phyloP scores from a whole-genome alignment of 1,140 invertebrate species.

The Goniozus legneri region DNA sequence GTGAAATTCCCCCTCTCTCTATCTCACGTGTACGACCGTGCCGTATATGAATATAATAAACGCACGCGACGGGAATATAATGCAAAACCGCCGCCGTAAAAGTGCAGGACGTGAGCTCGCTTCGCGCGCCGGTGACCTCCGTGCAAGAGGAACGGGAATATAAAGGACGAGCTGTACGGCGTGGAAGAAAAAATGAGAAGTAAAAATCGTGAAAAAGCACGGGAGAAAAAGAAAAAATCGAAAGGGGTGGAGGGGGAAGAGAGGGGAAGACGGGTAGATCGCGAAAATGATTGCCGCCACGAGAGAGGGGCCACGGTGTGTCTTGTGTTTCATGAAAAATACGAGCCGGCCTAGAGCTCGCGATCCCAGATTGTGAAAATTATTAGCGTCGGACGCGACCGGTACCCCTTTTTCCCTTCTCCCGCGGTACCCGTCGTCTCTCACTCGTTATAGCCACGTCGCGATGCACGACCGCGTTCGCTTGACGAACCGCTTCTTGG shows the following conservation, averaged over 20 bases:
- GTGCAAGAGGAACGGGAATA: constrained; percentile 14
- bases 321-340: constrained; percentile 22
- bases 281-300: constrained; percentile 9
- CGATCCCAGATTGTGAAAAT: constrained; percentile 30
- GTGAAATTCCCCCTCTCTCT: too few species aligned
- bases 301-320: constrained; percentile 1
- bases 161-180: too few species aligned
- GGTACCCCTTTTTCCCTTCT: too few species aligned
- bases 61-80: constrained; percentile 16
- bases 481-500: too few species aligned
- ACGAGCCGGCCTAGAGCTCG: constrained; percentile 20
- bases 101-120: background rate
- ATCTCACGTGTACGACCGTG: constrained; percentile 13
- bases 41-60: constrained; percentile 1
- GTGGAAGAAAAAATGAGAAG: too few species aligned
- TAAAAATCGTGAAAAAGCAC: too few species aligned
- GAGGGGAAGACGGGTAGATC: constrained; percentile 13
- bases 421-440: too few species aligned
- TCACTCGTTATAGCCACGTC: too few species aligned
- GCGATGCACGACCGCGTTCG: too few species aligned
- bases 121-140: constrained; percentile 2
- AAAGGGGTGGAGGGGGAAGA: background rate
- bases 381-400: too few species aligned
- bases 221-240: background rate
- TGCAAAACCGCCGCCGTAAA: background rate